Evolutionary conservation across 1,140 invertebrate genomes (phyloP).

Genomic region (Chlorops oryzae): DNA sequence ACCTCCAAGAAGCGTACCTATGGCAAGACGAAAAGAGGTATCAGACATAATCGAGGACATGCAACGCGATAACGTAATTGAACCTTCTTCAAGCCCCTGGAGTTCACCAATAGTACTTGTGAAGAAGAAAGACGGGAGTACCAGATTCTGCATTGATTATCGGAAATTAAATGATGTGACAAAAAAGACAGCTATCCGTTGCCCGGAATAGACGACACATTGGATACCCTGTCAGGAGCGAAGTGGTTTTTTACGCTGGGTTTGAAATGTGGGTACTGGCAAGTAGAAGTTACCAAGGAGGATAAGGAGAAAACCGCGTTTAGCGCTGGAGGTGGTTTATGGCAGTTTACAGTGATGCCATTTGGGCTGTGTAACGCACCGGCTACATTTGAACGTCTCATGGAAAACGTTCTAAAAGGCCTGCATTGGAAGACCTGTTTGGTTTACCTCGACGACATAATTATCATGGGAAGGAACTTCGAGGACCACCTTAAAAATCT

Average conservation of each 20-base stretch:
- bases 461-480: too few relatives aligned
- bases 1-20: too few relatives aligned
- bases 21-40: too few relatives aligned
- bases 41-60: too few relatives aligned
- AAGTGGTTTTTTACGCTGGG: conserved; percentile 45
- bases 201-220: conserved; percentile 46
- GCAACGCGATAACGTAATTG: too few relatives aligned
- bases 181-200: conserved; percentile 48
- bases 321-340: not conserved
- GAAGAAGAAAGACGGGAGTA: too few relatives aligned
- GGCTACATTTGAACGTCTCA: conserved; percentile 7
- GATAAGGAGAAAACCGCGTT: conserved; percentile 10
- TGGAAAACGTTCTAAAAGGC: conserved; percentile 10
- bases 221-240: conserved; percentile 5
- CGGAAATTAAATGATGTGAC: conserved; percentile 39
- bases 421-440: too few relatives aligned
- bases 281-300: conserved; percentile 16
- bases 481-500: too few relatives aligned
- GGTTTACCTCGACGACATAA: too few relatives aligned
- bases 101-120: too few relatives aligned
- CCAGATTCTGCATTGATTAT: conserved; percentile 19
- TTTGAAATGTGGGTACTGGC: conserved; percentile 33
- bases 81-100: too few relatives aligned
- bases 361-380: conserved; percentile 9
- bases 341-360: conserved; percentile 8